phyloP scores from a whole-genome alignment of 2,888 invertebrate species.

The Nomada lathburiana region DNA sequence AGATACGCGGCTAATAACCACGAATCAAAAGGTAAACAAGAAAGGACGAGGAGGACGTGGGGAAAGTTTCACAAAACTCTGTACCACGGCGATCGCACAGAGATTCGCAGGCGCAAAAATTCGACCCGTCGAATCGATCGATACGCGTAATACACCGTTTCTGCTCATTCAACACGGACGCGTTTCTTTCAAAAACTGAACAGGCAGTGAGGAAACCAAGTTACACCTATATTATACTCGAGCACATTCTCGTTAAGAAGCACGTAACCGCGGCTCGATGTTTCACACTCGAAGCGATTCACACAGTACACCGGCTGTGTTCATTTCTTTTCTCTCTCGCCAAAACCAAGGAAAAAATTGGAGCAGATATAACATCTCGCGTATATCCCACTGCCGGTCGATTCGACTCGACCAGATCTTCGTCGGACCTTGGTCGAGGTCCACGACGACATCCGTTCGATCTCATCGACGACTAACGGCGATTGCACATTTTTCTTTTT shows the following conservation, averaged over 20 bases:
- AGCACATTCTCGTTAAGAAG: slow-evolving; percentile 2
- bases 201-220: slow-evolving; percentile 53
- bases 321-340: neutral
- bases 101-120: slow-evolving; percentile 5
- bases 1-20: neutral
- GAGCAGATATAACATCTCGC: slow-evolving; percentile 1
- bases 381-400: slow-evolving; percentile 13
- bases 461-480: slow-evolving; percentile 24
- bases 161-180: neutral
- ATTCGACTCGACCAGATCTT: slow-evolving; percentile 2
- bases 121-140: slow-evolving; percentile 53
- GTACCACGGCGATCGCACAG: slow-evolving; percentile 2
- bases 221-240: slow-evolving; percentile 28
- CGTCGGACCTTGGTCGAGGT: neutral
- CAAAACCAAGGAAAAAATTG: slow-evolving; percentile 3
- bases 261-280: slow-evolving; percentile 9
- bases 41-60: slow-evolving; percentile 19
- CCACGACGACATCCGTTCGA: slow-evolving; percentile 7
- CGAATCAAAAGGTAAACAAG: neutral
- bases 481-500: slow-evolving; percentile 50
- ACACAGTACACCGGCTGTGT: neutral
- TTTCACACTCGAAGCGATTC: slow-evolving; percentile 1
- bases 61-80: neutral
- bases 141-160: slow-evolving; percentile 6
- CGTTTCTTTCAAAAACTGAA: slow-evolving; percentile 22